Evolutionary conservation across 2,888 invertebrate species (phyloP).

Genomic region (Odiellus spinosus): DNA sequence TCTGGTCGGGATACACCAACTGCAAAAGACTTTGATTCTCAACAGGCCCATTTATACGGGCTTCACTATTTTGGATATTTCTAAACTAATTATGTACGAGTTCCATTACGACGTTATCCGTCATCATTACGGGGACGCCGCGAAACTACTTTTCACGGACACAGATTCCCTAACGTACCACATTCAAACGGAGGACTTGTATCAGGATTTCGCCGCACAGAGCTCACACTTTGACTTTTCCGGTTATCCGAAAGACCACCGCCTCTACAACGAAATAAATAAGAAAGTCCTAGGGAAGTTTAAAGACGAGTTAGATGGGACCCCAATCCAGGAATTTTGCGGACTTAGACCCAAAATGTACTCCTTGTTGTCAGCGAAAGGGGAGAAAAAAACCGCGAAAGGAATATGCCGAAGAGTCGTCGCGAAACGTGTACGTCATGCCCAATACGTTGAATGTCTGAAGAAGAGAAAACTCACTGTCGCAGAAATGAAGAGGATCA

Average conservation of each 20-base stretch:
- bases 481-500: too few species aligned
- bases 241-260: not conserved
- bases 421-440: too few species aligned
- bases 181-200: slow-evolving; percentile 13
- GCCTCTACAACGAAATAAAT: slow-evolving; percentile 7
- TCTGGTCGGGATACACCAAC: not conserved
- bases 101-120: slow-evolving; percentile 16
- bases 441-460: too few species aligned
- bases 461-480: too few species aligned
- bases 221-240: too few species aligned
- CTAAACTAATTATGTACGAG: slow-evolving; percentile 21
- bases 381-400: slow-evolving; percentile 1
- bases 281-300: slow-evolving; percentile 20
- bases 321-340: slow-evolving; percentile 16
- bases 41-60: slow-evolving; percentile 20
- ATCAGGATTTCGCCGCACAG: slow-evolving; percentile 5
- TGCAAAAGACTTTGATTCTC: slow-evolving; percentile 4
- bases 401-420: not conserved
- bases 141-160: slow-evolving; percentile 22
- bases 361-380: not conserved
- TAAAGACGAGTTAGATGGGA: slow-evolving; percentile 21
- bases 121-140: slow-evolving; percentile 17
- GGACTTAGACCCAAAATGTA: slow-evolving; percentile 15
- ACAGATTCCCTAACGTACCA: slow-evolving; percentile 21
- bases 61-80: slow-evolving; percentile 20